These are phyloP conservation scores for Coelogynopora nodosa DNA, from an alignment of 2,888 invertebrate genomes.

Conservation along the genomic window DNA sequence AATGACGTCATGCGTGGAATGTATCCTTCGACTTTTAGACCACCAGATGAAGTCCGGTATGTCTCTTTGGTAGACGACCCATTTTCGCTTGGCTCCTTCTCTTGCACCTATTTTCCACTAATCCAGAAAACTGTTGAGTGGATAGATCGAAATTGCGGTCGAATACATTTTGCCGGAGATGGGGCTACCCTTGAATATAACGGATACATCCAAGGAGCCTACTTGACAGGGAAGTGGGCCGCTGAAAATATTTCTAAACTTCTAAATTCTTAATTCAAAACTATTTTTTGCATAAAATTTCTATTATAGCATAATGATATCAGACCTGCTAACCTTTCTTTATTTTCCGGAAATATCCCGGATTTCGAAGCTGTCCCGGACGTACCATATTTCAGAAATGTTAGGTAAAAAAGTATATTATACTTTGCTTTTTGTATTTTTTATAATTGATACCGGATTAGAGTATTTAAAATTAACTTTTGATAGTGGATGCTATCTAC, in stretches of 20 bases:
- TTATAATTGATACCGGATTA: no score
- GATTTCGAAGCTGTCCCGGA: no score
- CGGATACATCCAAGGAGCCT: conserved; percentile 27
- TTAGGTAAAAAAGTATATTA: no score
- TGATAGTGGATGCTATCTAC: no score
- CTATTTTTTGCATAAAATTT: no score
- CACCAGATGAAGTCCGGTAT: neutral
- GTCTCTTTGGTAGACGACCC: neutral
- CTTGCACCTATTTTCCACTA: neutral
- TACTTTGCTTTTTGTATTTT: no score
- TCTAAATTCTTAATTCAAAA: no score
- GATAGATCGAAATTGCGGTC: neutral
- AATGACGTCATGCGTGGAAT: neutral
- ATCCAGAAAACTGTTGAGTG: neutral
- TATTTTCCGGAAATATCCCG: no score
- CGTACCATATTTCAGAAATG: no score
- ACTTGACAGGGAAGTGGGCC: conserved; percentile 11
- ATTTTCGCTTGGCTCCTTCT: neutral
- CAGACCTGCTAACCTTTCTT: no score
- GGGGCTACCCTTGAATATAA: neutral
- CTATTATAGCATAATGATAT: no score
- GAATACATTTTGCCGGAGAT: conserved; percentile 33
- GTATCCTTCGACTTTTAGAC: neutral
- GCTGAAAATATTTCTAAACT: neutral
- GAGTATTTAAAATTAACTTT: no score